A percentile compares a stretch with the other conserved stretches of the same genome.
phyloP scores from a whole-genome alignment of 2,113 vertebrate genomes.

The Lipotes vexillifer region DNA sequence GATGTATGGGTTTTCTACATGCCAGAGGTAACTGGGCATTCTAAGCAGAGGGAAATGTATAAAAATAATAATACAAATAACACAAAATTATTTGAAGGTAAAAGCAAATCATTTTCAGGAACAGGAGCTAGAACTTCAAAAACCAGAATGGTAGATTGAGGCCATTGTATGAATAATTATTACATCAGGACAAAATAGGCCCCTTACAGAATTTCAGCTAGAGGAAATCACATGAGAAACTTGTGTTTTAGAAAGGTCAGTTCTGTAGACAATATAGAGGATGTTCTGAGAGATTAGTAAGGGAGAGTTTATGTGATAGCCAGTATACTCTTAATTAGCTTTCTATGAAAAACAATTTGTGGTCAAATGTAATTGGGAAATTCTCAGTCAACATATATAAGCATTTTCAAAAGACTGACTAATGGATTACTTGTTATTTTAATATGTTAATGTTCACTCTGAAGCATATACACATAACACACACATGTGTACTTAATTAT shows the following conservation, averaged over 20 bases:
- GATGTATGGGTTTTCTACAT: neutral
- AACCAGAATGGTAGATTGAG: neutral
- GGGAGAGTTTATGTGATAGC: neutral
- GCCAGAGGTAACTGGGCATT: neutral
- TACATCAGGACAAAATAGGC: neutral
- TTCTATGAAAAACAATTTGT: neutral
- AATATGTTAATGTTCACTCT: neutral
- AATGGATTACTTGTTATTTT: neutral
- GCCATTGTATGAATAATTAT: neutral
- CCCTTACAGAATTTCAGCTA: neutral
- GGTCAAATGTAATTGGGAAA: neutral
- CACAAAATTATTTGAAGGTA: neutral
- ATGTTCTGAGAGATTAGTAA: neutral
- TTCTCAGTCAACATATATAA: neutral
- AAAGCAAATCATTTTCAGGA: neutral
- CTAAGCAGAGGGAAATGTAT: neutral
- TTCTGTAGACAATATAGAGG: neutral
- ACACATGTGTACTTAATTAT: neutral
- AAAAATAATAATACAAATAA: neutral
- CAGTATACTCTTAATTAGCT: neutral
- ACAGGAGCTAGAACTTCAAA: neutral
- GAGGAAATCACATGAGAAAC: neutral
- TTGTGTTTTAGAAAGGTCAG: neutral
- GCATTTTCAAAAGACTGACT: neutral
- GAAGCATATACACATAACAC: neutral